Conservation (phyloP, 1,140 invertebrate species). For the Agrypnia vestita region DNA sequence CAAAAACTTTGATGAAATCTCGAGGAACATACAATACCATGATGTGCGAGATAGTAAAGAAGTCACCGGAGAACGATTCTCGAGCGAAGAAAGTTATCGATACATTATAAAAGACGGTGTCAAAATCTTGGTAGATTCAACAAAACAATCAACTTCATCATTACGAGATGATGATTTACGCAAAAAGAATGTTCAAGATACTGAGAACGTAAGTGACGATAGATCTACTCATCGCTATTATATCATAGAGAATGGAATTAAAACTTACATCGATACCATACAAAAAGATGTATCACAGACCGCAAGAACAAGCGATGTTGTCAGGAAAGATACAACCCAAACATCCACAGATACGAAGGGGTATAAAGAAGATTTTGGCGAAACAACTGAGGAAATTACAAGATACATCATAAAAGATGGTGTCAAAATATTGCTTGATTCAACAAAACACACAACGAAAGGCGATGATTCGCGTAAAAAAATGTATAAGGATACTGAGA, state of each 20-base stretch:
- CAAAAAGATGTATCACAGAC: neutral
- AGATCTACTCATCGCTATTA: slow-evolving; percentile 29
- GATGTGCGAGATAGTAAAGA: slow-evolving; percentile 6
- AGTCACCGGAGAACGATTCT: neutral
- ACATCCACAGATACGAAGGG: neutral
- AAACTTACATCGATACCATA: neutral
- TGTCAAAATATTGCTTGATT: slow-evolving; percentile 24
- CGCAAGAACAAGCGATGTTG: neutral
- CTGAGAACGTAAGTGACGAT: neutral
- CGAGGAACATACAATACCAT: slow-evolving; percentile 1
- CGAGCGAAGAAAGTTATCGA: neutral
- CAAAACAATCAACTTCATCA: neutral
- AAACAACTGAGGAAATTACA: neutral
- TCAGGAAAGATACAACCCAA: slow-evolving; percentile 10
- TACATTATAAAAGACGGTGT: slow-evolving; percentile 54
- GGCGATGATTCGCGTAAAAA: neutral
- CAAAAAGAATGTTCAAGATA: neutral
- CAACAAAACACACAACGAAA: slow-evolving; percentile 4
- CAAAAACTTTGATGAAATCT: slow-evolving; percentile 1
- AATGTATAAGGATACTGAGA: neutral
- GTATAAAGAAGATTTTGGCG: neutral
- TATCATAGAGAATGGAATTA: slow-evolving; percentile 50
- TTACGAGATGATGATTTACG: neutral
- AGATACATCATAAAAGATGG: slow-evolving; percentile 52
- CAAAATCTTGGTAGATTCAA: slow-evolving; percentile 26